Evolutionary conservation across 2,888 invertebrate genomes (phyloP).

Genomic region (Deroplatys truncata): DNA sequence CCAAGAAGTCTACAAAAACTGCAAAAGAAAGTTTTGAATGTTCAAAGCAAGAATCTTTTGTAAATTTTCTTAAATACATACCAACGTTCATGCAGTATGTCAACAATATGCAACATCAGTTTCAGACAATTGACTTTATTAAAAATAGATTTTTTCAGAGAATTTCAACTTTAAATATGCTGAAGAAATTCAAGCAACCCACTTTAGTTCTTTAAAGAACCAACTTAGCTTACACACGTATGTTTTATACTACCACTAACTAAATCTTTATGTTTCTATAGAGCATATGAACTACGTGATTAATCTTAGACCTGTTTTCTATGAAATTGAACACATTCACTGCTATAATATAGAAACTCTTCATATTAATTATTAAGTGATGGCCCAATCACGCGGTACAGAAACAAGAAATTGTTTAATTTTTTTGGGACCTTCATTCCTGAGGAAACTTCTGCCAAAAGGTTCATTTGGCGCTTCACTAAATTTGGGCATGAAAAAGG

Average conservation of each 20-base stretch:
- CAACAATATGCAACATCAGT: too few relatives aligned
- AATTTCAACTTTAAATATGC: neutral
- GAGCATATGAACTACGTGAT: neutral
- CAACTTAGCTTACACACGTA: neutral
- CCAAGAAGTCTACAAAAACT: too few relatives aligned
- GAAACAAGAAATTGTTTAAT: neutral
- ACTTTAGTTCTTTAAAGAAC: neutral
- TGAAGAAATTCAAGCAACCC: neutral
- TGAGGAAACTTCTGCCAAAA: neutral
- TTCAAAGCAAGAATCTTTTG: too few relatives aligned
- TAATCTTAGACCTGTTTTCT: neutral
- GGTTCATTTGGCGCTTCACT: neutral
- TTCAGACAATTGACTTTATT: too few relatives aligned
- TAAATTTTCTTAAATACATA: too few relatives aligned
- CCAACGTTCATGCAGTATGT: too few relatives aligned
- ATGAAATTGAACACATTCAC: neutral
- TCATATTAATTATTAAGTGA: neutral
- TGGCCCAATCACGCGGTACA: neutral
- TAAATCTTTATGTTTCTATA: neutral
- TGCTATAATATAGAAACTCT: neutral
- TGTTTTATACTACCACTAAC: neutral
- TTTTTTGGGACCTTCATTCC: neutral
- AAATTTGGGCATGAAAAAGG: neutral
- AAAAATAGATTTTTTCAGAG: too few relatives aligned
- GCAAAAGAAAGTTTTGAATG: too few relatives aligned